Evolutionary conservation across 2,797 vertebrate genomes (phyloP), one percentile per base, ranked within the genome.

Genomic region (Petrocephalus schoutedeni): DNA sequence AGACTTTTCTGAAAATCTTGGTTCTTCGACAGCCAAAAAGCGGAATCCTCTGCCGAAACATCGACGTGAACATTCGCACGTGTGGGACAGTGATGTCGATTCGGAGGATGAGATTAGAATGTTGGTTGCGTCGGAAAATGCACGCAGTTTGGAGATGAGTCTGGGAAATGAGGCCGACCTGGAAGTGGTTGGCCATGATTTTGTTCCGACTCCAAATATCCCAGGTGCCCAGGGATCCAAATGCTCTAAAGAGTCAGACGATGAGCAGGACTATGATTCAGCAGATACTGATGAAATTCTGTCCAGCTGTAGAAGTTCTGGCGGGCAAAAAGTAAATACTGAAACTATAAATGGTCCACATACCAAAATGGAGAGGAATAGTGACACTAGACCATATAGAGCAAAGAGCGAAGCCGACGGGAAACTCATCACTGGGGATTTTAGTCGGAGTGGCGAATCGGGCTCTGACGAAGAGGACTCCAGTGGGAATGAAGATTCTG

Each of bases 241-340:
- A 53, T 10, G 19, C 19, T 0, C 41, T 12, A 90, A 91, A 89
- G 91, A 53, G 36, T 10, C 64, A 4, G 87, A 91, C 0, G 89
- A 92, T 6, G 92, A 96, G 57, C 92, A 91, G 8, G 93, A 94
- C 2, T 97, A 95, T 80, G 96, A 98, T 91, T 98, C 97, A 0
- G 96, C 95, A 16, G 97, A 97, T 93, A 98, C 97, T 0, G 98
- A 97, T 93, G 97, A 99, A 94, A 97, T 98, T 58, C 94, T 98
- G 71, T 94, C 94, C 14, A 93, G 92, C 90, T 95, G 92, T 88
- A 97, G 93, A 94, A 89, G 67, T 71, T 56, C 85, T 49, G 28
- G 19, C 7, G 41, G 88, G 12, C 83, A 87, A 21, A 36, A 87
- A 3, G 49, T 41, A 9, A 56, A 54, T 3, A 56, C 87, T 28